phyloP scores from a whole-genome alignment of 92 coral and sea anemone species.

The Porites lobata region DNA sequence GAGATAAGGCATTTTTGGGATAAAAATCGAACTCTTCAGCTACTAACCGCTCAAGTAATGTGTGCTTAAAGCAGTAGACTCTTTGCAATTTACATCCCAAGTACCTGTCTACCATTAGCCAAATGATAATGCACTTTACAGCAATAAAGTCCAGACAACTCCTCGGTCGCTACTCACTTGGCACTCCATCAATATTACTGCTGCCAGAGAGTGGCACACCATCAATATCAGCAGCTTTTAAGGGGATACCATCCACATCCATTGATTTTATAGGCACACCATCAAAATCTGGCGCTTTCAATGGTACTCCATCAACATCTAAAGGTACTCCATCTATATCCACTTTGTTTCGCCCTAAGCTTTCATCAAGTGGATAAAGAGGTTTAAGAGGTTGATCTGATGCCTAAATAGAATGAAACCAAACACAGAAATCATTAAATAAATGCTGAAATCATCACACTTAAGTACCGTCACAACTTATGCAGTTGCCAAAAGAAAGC shows the following conservation, averaged over 20 bases:
- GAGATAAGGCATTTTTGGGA: too few relatives aligned
- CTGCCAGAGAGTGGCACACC: conserved; percentile 82
- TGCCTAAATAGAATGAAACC: background rate
- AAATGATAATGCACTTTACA: too few relatives aligned
- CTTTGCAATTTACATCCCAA: too few relatives aligned
- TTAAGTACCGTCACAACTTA: background rate
- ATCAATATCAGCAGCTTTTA: conserved; percentile 74
- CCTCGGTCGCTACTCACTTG: conserved; percentile 61
- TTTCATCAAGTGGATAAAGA: conserved; percentile 2
- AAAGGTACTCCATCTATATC: conserved; percentile 87
- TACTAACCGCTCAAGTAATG: too few relatives aligned
- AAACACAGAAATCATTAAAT: background rate
- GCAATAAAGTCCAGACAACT: too few relatives aligned
- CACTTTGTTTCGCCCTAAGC: conserved; percentile 21
- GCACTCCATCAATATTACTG: conserved; percentile 82
- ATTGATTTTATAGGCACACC: conserved; percentile 63
- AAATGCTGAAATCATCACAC: background rate
- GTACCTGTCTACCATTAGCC: too few relatives aligned
- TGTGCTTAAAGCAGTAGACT: too few relatives aligned
- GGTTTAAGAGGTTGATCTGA: conserved; percentile 9
- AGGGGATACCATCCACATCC: conserved; percentile 75
- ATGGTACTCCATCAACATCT: conserved; percentile 76
- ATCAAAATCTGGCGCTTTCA: conserved; percentile 57
- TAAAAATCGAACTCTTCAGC: too few relatives aligned
- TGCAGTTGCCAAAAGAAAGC: too few relatives aligned